Conservation (phyloP, 2,797 vertebrate genomes). For the Amblyraja radiata region DNA sequence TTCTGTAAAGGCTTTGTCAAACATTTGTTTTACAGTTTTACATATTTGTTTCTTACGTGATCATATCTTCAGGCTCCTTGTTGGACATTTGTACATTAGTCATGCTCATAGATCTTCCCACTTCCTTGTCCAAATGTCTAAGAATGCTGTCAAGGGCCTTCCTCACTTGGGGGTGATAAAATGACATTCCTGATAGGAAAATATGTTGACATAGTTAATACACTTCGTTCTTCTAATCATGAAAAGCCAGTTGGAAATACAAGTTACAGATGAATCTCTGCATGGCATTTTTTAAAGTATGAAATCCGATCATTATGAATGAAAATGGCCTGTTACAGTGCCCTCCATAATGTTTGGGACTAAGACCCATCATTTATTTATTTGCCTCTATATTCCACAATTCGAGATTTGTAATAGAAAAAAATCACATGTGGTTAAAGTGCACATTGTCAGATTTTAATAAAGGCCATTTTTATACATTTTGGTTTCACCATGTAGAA, state of each 20-base stretch:
- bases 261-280: not conserved
- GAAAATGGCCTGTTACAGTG: not conserved
- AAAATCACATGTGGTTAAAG: no score
- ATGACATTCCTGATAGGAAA: conserved; percentile 78
- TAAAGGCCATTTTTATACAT: no score
- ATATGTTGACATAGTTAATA: not conserved
- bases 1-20: not conserved
- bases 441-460: no score
- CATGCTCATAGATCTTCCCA: conserved; percentile 98
- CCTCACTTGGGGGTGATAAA: conserved; percentile 96
- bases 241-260: not conserved
- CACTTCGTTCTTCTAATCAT: not conserved
- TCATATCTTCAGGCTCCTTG: conserved; percentile 98
- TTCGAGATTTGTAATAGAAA: no score
- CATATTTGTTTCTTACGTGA: conserved; percentile 71
- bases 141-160: conserved; percentile 94
- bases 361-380: no score
- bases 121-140: conserved; percentile 94
- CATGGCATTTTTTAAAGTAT: not conserved
- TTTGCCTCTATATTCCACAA: no score
- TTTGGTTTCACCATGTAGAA: no score
- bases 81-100: conserved; percentile 97
- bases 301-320: not conserved
- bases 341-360: no score
- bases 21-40: not conserved